Evolutionary conservation across 2,888 invertebrate genomes (phyloP).

Genomic region (Acanthopleura granulata): DNA sequence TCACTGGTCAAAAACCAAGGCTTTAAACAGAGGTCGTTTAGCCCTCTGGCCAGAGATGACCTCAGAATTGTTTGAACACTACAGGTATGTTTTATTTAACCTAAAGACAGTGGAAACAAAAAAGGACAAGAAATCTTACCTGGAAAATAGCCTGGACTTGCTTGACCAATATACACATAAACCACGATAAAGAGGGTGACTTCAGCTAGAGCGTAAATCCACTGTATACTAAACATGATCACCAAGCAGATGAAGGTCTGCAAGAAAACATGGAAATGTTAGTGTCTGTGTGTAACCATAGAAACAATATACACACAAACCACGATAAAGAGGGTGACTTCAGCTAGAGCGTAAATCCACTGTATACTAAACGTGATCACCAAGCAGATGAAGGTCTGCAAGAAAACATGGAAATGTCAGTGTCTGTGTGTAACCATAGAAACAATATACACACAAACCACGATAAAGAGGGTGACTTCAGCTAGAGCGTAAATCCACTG

Average conservation of each 20-base stretch:
- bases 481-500: no score
- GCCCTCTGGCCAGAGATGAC: no score
- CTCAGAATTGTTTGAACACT: no score
- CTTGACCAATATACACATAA: conserved; percentile 94
- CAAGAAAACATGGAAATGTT: conserved; percentile 45
- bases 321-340: conserved; percentile 83
- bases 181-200: conserved; percentile 85
- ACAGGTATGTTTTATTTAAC: no score
- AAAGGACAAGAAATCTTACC: conserved; percentile 73
- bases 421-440: no score
- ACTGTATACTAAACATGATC: conserved; percentile 94
- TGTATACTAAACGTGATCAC: conserved; percentile 93
- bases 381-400: conserved; percentile 76
- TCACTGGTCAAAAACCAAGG: background rate
- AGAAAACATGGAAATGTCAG: no score
- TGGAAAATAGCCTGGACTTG: conserved; percentile 95
- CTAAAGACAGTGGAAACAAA: background rate
- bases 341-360: conserved; percentile 91
- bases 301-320: conserved; percentile 90
- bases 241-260: conserved; percentile 89
- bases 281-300: no score
- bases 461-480: no score
- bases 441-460: no score
- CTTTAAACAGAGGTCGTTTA: background rate
- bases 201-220: conserved; percentile 90